Conservation (phyloP, 2,113 vertebrate genomes). For the Cyprinodon tularosa region DNA sequence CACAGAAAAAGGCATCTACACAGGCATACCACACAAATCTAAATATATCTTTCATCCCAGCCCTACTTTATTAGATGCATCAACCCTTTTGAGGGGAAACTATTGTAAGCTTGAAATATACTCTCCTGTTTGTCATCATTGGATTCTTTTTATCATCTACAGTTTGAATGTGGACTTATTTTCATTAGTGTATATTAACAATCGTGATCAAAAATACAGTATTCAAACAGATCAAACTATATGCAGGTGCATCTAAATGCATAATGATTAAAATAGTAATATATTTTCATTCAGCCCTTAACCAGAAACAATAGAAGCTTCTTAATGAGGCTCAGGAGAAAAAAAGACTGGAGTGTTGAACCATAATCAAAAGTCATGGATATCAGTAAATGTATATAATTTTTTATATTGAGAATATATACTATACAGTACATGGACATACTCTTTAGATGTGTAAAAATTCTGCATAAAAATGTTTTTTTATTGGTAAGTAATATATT, state of each 20-base stretch:
- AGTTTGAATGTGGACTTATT: not conserved
- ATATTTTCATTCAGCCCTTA: not conserved
- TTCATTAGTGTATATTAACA: not conserved
- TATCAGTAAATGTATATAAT: too few species aligned
- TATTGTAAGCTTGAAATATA: not conserved
- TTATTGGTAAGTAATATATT: too few species aligned
- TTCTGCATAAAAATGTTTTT: too few species aligned
- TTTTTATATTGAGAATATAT: too few species aligned
- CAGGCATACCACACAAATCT: not conserved
- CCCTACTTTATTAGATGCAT: not conserved
- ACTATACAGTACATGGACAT: too few species aligned
- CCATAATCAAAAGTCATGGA: too few species aligned
- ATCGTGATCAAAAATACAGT: not conserved
- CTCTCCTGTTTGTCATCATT: not conserved
- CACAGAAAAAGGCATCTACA: conserved; percentile 5
- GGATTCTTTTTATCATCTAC: not conserved
- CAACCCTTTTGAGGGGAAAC: not conserved
- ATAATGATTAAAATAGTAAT: not conserved
- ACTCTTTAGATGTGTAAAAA: too few species aligned
- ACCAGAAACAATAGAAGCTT: too few species aligned
- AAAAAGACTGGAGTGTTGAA: too few species aligned
- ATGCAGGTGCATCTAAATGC: not conserved
- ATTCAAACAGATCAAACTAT: not conserved
- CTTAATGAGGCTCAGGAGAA: too few species aligned
- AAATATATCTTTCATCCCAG: not conserved